Evolutionary conservation across 2,113 vertebrate genomes (phyloP).

Genomic region (Bufo bufo): DNA sequence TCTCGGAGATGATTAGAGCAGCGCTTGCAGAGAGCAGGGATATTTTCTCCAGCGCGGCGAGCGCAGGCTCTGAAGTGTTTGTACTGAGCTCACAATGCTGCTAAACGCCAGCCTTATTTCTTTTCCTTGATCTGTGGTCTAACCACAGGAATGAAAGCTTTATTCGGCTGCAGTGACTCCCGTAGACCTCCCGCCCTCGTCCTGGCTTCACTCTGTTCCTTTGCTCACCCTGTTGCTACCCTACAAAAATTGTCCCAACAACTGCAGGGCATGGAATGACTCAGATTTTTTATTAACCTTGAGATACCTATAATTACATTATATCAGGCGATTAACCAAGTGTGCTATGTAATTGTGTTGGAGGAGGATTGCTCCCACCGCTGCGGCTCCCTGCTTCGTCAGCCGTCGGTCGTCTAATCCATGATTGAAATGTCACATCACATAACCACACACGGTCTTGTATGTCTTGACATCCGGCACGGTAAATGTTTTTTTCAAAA

Average conservation of each 20-base stretch:
- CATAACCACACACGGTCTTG: too few species aligned
- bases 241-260: conserved; percentile 31
- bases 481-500: too few species aligned
- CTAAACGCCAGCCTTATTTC: conserved; percentile 7
- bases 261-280: conserved; percentile 18
- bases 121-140: conserved; percentile 42
- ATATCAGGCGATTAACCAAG: not conserved
- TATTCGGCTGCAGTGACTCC: conserved; percentile 43
- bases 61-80: conserved; percentile 22
- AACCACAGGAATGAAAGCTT: conserved; percentile 49
- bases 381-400: not conserved
- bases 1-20: conserved; percentile 22
- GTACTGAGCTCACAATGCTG: conserved; percentile 20
- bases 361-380: not conserved
- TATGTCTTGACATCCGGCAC: too few species aligned
- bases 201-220: not conserved
- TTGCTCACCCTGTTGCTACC: conserved; percentile 31
- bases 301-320: not conserved
- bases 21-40: not conserved
- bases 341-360: not conserved
- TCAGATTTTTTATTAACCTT: conserved; percentile 16
- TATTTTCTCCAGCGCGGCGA: not conserved
- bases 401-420: not conserved
- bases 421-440: not conserved
- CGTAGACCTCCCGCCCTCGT: conserved; percentile 25